These are phyloP conservation scores for Eutrigla gurnardus DNA, from an alignment of 2,797 vertebrate genomes.

Conservation along the genomic window DNA sequence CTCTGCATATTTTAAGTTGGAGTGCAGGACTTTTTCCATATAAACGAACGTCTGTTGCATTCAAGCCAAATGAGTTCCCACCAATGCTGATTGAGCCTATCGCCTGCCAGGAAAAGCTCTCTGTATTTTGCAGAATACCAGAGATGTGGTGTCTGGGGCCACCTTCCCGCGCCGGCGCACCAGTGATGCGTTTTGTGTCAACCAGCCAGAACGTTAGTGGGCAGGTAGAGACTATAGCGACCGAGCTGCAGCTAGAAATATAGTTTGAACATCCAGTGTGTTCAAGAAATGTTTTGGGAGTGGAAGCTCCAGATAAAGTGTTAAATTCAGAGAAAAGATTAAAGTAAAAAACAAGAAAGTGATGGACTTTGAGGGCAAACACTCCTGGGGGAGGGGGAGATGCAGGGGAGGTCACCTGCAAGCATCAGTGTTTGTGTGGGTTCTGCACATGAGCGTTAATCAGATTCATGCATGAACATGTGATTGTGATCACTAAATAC, in stretches of 20 bases:
- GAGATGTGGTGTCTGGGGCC: background rate
- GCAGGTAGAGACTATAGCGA: background rate
- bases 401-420: background rate
- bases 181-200: background rate
- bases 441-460: background rate
- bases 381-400: background rate
- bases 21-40: background rate
- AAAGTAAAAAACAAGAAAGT: background rate
- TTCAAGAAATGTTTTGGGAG: background rate
- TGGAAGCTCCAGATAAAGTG: background rate
- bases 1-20: background rate
- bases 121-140: background rate
- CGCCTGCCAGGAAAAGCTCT: background rate
- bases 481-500: background rate
- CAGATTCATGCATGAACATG: conserved; percentile 10
- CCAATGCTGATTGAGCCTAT: background rate
- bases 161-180: background rate
- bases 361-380: background rate
- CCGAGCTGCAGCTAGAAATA: no score
- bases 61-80: conserved; percentile 1
- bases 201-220: background rate
- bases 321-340: background rate
- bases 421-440: background rate
- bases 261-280: background rate
- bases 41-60: background rate